phyloP scores from a whole-genome alignment of 2,888 invertebrate genomes.

The Congeria kusceri region DNA sequence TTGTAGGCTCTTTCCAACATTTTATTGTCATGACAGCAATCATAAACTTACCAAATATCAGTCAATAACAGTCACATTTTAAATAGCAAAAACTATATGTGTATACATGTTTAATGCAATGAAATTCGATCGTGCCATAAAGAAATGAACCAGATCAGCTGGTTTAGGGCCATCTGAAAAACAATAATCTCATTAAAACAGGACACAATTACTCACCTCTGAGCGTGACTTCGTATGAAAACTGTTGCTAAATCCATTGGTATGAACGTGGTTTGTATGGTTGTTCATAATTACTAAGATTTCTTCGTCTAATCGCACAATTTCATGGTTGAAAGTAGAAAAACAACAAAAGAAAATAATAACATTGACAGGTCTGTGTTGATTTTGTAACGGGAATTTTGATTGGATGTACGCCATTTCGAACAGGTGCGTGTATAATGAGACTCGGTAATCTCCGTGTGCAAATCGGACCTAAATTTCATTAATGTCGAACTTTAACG shows the following conservation, averaged over 20 bases:
- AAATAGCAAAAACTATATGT: too few relatives aligned
- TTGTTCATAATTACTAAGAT: slow-evolving; percentile 72
- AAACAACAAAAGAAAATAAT: slow-evolving; percentile 76
- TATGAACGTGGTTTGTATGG: slow-evolving; percentile 77
- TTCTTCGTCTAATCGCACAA: slow-evolving; percentile 53
- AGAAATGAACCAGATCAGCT: slow-evolving; percentile 36
- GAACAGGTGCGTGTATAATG: too few relatives aligned
- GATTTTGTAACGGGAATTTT: slow-evolving; percentile 49
- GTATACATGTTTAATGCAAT: too few relatives aligned
- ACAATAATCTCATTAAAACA: slow-evolving; percentile 2
- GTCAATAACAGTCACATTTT: too few relatives aligned
- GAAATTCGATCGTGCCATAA: too few relatives aligned
- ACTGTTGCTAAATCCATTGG: slow-evolving; percentile 69
- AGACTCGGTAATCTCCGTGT: too few relatives aligned
- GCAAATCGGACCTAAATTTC: too few relatives aligned
- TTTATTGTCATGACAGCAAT: too few relatives aligned
- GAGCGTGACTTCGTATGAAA: slow-evolving; percentile 72
- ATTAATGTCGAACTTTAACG: too few relatives aligned
- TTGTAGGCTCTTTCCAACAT: too few relatives aligned
- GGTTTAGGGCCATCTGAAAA: slow-evolving; percentile 7
- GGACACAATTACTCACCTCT: slow-evolving; percentile 68
- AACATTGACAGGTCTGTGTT: slow-evolving; percentile 71
- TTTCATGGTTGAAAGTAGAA: slow-evolving; percentile 60
- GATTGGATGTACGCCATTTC: slow-evolving; percentile 46
- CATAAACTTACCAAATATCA: too few relatives aligned